Base-by-base conservation (phyloP, 2,113 vertebrate genomes). In the Mobula birostris region DNA sequence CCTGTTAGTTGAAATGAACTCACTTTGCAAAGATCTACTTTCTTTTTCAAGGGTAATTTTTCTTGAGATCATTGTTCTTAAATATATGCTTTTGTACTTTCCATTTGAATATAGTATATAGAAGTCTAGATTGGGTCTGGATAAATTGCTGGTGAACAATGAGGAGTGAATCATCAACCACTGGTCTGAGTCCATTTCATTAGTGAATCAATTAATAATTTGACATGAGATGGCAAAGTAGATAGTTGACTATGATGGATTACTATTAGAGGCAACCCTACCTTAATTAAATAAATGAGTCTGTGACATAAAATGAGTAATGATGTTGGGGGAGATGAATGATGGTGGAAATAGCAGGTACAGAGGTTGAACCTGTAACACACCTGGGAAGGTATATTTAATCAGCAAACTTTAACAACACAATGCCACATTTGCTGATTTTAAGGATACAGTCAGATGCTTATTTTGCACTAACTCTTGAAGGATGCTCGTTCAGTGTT, bases 171-270 rank as follows among this genome's bases (percentile, higher is more conserved):
- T 82, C 79, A 82, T n/a, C 36, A 32, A 32, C 79, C 36, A 82
- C 32, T 82, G 79, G n/a, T 82, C 79, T 82, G n/a, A 82, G n/a
- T 82, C 79, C 32, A 82, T 82, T 82, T 82, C 32, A 82, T 82
- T 82, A 36, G 79, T 40, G 79, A 82, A 32, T 17, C 27, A 82
- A 82, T 82, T 82, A 82, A 82, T 40, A 36, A 82, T 40, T 82
- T 82, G 79, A 82, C 77, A 27, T 82, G 79, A 40, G 36, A 40
- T 36, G 36, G 79, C n/a, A 82, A 4, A 82, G 79, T 40, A 82
- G 6, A 82, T 82, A 40, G 79, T 82, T 4, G n/a, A 17, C 79
- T 36, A 36, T 82, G 79, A 82, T 82, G 36, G 36, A 82, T 82
- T 36, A 82, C 79, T 82, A 19, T 82, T 12, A 82, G 79, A 8